Percentiles rank a stretch among this genome's conserved stretches.
These are phyloP conservation scores for Penelope pileata DNA, from an alignment of 2,113 vertebrate genomes.

Conservation along the genomic window DNA sequence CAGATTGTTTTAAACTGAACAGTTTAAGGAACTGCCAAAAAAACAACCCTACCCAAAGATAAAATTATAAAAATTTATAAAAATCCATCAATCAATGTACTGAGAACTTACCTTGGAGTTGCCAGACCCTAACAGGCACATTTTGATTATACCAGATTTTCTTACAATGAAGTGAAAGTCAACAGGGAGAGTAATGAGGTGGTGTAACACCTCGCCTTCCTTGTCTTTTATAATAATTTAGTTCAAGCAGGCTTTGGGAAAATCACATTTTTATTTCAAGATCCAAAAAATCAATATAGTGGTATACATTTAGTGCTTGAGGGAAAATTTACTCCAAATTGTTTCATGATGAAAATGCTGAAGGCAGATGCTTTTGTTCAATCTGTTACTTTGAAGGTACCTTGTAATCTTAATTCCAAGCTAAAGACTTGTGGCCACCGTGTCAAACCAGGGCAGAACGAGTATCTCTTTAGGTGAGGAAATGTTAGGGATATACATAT, in stretches of 20 bases:
- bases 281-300: constrained; percentile 62
- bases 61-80: background rate
- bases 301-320: constrained; percentile 50
- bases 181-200: constrained; percentile 42
- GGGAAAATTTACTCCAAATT: constrained; percentile 59
- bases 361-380: constrained; percentile 45
- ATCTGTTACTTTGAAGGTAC: constrained; percentile 20
- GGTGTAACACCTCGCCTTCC: background rate
- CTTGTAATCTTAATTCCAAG: constrained; percentile 16
- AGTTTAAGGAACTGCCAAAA: background rate
- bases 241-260: constrained; percentile 55
- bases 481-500: background rate
- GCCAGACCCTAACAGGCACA: background rate
- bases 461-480: background rate
- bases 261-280: constrained; percentile 58
- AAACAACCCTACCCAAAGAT: background rate
- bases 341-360: constrained; percentile 53
- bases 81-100: background rate
- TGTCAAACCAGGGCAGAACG: background rate
- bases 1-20: background rate
- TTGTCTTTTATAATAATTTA: constrained; percentile 48
- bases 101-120: background rate
- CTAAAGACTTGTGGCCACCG: background rate
- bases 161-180: constrained; percentile 12
- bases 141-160: constrained; percentile 10